Base-by-base conservation (phyloP, 2,888 invertebrate species). In the Lepidonotus clava region DNA sequence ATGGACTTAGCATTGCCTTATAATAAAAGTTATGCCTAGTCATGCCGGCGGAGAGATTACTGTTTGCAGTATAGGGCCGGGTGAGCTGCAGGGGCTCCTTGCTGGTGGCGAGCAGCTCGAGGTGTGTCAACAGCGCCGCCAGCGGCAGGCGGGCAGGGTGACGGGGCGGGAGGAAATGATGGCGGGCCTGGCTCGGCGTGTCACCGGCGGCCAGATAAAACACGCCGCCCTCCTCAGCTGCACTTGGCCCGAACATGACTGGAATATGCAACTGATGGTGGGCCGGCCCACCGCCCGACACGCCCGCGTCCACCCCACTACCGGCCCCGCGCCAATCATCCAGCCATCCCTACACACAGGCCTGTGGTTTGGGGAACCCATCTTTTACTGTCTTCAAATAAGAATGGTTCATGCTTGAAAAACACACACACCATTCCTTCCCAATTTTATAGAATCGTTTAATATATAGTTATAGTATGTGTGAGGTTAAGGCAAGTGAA, bases 1-100 rank as follows among this genome's bases (percentile, higher is more conserved):
- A 34, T 36, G 71, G 2, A 21, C 36, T 21, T 38, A 14, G 36
- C 71, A 11, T 11, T 71, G 38, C 71, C 24, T 56, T 71, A 71
- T 36, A 71, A 34, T 71, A 71, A 38, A 71, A n/a, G 71, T 38
- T 71, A 71, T 71, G 71, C 71, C 38, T 34, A 34, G 71, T 71
- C 71, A 71, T 18, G 14, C 71, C 4, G 66, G 6, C 2, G 14
- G 38, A 34, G 36, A 71, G 71, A 71, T 71, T 71, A 21, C 36
- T 71, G 71, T 71, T 71, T 71, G 71, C 38, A 11, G 36, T 71
- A 14, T 28, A 28, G 61, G 28, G 1, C n/a, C 28, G 56, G 2
- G 24, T 11, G 61, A 32, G 61, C 2, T 28, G 24, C 14, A 1
- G 24, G 0, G 11, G 61, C n/a, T 53, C 53, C 53, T 18, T 38